Evolutionary conservation across 2,888 invertebrate species (phyloP).

Genomic region (Drosophila robusta): DNA sequence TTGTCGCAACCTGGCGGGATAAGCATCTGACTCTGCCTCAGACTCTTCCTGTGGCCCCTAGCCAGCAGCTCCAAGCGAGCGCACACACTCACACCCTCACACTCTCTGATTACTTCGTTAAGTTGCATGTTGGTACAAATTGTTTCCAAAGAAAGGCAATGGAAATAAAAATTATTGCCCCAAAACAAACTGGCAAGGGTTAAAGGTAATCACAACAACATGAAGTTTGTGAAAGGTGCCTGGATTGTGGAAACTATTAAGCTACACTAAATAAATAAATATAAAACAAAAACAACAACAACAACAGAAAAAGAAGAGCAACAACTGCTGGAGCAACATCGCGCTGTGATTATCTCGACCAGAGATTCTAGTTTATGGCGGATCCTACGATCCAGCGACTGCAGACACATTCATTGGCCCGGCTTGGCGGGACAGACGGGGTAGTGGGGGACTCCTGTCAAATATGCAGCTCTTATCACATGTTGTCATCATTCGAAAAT

Average conservation of each 20-base stretch:
- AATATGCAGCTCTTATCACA: constrained; percentile 63
- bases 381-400: constrained; percentile 62
- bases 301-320: constrained; percentile 1
- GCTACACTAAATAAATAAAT: constrained; percentile 46
- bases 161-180: constrained; percentile 75
- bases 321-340: constrained; percentile 23
- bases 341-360: constrained; percentile 48
- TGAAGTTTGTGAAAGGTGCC: constrained; percentile 74
- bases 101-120: constrained; percentile 75
- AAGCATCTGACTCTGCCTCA: constrained; percentile 66
- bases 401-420: constrained; percentile 55
- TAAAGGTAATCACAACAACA: constrained; percentile 74
- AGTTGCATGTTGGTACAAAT: constrained; percentile 78
- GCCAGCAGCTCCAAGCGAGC: constrained; percentile 11
- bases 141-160: constrained; percentile 80
- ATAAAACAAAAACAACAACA: background rate
- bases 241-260: constrained; percentile 41
- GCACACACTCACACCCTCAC: constrained; percentile 20
- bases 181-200: constrained; percentile 63
- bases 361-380: constrained; percentile 57
- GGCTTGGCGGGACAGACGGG: background rate
- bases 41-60: constrained; percentile 29
- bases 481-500: constrained; percentile 65
- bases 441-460: constrained; percentile 44
- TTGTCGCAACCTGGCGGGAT: constrained; percentile 76